These are phyloP conservation scores for Carabus problematicus DNA, from an alignment of 2,888 invertebrate genomes.

Conservation along the genomic window DNA sequence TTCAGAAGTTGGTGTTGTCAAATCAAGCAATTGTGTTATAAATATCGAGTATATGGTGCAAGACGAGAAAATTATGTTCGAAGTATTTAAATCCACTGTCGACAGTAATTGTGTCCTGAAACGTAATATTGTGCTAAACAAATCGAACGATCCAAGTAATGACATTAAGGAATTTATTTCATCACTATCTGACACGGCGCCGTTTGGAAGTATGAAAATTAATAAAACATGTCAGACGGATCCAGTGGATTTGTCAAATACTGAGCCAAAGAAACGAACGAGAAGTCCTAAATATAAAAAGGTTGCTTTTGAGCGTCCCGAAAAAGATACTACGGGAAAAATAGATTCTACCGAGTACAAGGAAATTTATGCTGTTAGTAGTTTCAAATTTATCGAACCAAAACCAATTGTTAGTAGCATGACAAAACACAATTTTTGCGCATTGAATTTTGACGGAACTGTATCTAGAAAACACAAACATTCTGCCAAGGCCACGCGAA, in stretches of 20 bases:
- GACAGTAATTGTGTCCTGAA: conserved; percentile 17
- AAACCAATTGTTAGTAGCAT: not conserved
- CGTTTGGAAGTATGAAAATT: not conserved
- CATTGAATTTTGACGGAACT: conserved; percentile 21
- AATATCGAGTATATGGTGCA: conserved; percentile 33
- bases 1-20: not conserved
- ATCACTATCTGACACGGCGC: no score
- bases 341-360: conserved; percentile 17
- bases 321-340: conserved; percentile 11
- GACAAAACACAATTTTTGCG: conserved; percentile 20
- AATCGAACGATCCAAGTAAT: not conserved
- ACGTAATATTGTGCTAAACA: not conserved
- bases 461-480: conserved; percentile 21
- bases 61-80: conserved; percentile 35
- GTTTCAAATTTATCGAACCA: conserved; percentile 25
- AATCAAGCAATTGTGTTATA: conserved; percentile 29
- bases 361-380: conserved; percentile 27
- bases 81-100: conserved; percentile 21
- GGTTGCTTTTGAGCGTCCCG: no score
- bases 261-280: no score
- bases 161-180: no score
- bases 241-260: no score
- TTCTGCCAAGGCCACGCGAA: not conserved
- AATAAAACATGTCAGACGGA: not conserved
- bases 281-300: no score